Evolutionary conservation across 2,888 invertebrate species (phyloP), one percentile per base, ranked within the genome.

Genomic region (Leptinotarsa haldemani): DNA sequence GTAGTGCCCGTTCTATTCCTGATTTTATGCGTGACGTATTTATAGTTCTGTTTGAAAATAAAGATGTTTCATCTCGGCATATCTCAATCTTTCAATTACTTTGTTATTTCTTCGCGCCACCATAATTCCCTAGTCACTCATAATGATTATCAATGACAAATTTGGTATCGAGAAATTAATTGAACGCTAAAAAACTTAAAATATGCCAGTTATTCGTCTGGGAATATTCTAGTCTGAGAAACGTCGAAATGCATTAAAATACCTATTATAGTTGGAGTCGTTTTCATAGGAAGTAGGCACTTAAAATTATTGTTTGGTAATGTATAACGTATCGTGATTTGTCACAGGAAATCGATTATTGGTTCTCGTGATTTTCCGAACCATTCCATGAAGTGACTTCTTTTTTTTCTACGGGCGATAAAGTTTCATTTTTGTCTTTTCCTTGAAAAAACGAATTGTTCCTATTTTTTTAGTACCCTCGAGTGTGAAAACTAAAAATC

Each of bases 1-100:
- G 77, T 70, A 48, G 18, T 50, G 56, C 64, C 74, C 71, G 75
- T 75, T 75, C 74, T 77, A 77, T 75, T 77, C 74, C 65, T 74
- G 68, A 71, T 30, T 65, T 48, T 69, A 64, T 52, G 53, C 69
- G 73, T 69, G 69, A 67, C 61, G 65, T 72, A 72, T 72, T 74
- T 76, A 71, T 73, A 72, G 75, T 48, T 65, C 20, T n/a, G 50
- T 56, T 74, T 63, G n/a, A 61, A 74, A 71, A 69, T 71, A 71
- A 61, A 66, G 64, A 50, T 68, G 71, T 73, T 70, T 58, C 65
- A 73, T 73, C 70, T 65, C 50, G 40, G 61, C 16, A 30, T 61
- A 40, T 61, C 61, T 61, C 30, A 61, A 40, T 61, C 61, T 25
- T 12, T 61, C 40, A 30, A 61, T 61, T n/a, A 61, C 30, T 61